Percentiles rank a stretch among this genome's conserved stretches.
phyloP scores from a whole-genome alignment of 2,113 vertebrate species.

The Mellivora capensis region DNA sequence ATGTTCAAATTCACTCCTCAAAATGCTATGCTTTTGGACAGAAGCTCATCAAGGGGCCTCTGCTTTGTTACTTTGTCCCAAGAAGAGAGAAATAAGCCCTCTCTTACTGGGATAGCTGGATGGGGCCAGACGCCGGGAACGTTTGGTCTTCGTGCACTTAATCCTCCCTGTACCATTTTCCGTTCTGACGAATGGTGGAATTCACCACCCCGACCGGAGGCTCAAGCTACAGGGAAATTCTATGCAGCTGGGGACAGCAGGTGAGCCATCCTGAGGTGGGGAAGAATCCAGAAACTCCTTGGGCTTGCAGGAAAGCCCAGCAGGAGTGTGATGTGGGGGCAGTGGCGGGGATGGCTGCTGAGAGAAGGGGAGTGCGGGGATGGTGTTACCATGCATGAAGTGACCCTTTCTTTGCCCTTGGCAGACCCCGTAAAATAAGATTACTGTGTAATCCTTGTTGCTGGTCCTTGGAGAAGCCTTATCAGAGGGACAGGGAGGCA shows the following conservation, averaged over 20 bases:
- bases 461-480: not conserved
- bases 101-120: not conserved
- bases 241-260: not conserved
- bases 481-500: not conserved
- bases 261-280: not conserved
- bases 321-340: not conserved
- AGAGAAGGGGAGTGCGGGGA: not conserved
- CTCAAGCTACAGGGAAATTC: not conserved
- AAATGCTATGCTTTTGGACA: not conserved
- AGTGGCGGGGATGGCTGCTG: accelerated
- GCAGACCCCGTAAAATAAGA: constrained; percentile 22
- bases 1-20: not conserved
- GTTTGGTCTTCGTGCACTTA: not conserved
- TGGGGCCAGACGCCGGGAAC: accelerated
- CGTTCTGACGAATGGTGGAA: not conserved
- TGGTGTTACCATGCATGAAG: not conserved
- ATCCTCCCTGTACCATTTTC: not conserved
- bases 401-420: constrained; percentile 19
- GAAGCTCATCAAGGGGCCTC: not conserved
- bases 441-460: constrained; percentile 24
- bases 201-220: not conserved
- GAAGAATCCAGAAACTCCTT: not conserved
- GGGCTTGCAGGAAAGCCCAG: not conserved
- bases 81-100: not conserved
- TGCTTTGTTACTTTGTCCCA: not conserved